Percentiles rank a stretch among this genome's conserved stretches.
phyloP scores from a whole-genome alignment of 2,888 invertebrate genomes.

The Tenthredo amoena region DNA sequence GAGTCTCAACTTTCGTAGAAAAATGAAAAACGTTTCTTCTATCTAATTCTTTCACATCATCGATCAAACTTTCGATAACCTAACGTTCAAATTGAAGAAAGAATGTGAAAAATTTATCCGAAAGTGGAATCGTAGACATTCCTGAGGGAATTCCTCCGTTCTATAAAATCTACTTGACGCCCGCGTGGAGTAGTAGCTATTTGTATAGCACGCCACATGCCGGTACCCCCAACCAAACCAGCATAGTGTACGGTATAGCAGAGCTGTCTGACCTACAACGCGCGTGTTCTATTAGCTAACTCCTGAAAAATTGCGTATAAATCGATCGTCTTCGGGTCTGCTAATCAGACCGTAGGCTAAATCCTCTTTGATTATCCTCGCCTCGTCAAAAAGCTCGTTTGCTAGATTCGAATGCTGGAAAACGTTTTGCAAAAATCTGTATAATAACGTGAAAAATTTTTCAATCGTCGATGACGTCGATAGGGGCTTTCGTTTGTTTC shows the following conservation, averaged over 20 bases:
- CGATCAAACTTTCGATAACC: not conserved
- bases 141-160: not conserved
- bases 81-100: not conserved
- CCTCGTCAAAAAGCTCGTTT: not conserved
- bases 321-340: constrained; percentile 13
- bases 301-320: constrained; percentile 12
- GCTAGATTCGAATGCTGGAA: not conserved
- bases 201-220: constrained; percentile 14
- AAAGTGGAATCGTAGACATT: not conserved
- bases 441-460: constrained; percentile 9
- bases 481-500: not conserved
- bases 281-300: constrained; percentile 18
- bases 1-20: not conserved
- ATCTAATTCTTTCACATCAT: not conserved
- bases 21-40: not conserved
- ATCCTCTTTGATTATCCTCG: not conserved
- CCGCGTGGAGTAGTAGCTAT: constrained; percentile 28
- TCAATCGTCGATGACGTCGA: not conserved
- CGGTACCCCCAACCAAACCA: constrained; percentile 21
- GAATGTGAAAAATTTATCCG: not conserved
- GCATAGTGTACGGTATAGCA: not conserved
- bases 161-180: constrained; percentile 14
- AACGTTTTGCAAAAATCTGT: not conserved
- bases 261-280: constrained; percentile 30
- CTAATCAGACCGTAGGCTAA: not conserved